phyloP scores from a whole-genome alignment of 2,797 vertebrate genomes.

The Betta splendens region DNA sequence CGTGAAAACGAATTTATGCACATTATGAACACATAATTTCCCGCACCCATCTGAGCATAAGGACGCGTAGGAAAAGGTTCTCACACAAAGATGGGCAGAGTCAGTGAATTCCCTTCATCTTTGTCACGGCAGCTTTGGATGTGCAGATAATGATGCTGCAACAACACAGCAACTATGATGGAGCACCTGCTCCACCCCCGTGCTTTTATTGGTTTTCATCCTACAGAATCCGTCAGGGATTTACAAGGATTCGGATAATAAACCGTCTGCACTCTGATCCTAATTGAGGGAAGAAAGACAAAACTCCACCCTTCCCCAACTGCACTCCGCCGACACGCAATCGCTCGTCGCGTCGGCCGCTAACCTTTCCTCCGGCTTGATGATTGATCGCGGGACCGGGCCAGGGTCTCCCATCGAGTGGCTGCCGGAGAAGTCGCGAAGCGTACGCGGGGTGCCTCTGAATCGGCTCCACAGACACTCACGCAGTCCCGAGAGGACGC shows the following conservation, averaged over 20 bases:
- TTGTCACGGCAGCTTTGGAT: constrained; percentile 43
- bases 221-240: constrained; percentile 19
- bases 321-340: background rate
- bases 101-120: constrained; percentile 42
- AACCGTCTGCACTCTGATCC: constrained; percentile 12
- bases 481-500: background rate
- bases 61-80: constrained; percentile 5
- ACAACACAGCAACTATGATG: constrained; percentile 46
- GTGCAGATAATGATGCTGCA: constrained; percentile 56
- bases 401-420: background rate
- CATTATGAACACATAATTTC: too few relatives aligned
- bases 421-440: background rate
- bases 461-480: too few relatives aligned
- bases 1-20: too few relatives aligned
- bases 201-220: constrained; percentile 29
- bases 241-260: constrained; percentile 25
- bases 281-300: background rate
- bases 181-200: background rate
- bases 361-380: background rate
- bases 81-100: constrained; percentile 16
- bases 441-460: background rate
- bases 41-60: constrained; percentile 2
- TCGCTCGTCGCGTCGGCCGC: background rate
- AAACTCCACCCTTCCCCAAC: background rate
- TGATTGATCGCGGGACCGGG: background rate